These are phyloP conservation scores for Saccostrea cuccullata DNA, from an alignment of 1,140 invertebrate species.

Conservation along the genomic window DNA sequence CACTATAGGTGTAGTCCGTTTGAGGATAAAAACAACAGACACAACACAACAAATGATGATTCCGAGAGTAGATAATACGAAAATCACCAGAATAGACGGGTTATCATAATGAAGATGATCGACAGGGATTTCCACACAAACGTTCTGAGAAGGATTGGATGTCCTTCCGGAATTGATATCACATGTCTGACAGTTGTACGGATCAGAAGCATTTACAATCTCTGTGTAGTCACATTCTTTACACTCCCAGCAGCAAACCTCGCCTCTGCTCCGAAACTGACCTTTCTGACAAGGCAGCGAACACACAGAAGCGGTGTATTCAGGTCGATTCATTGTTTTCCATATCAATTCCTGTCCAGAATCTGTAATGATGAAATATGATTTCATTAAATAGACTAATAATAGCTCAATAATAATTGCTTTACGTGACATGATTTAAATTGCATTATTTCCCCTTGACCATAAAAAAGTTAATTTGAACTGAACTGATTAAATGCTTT, in stretches of 20 bases:
- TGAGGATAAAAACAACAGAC: constrained; percentile 58
- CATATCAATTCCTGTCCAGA: background rate
- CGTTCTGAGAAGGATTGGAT: constrained; percentile 79
- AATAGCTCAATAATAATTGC: no score
- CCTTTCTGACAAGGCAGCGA: background rate
- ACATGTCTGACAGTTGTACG: constrained; percentile 60
- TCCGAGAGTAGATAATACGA: constrained; percentile 79
- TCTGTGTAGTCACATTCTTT: constrained; percentile 60
- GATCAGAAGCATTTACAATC: constrained; percentile 43
- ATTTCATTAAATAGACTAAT: no score
- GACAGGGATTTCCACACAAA: constrained; percentile 77
- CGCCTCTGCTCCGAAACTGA: background rate
- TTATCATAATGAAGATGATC: constrained; percentile 50
- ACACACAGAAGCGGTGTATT: constrained; percentile 4
- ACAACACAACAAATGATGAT: constrained; percentile 70
- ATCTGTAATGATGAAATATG: background rate
- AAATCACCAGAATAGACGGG: constrained; percentile 79
- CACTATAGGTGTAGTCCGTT: constrained; percentile 64
- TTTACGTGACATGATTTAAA: no score
- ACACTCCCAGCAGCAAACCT: constrained; percentile 64
- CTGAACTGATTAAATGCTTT: no score
- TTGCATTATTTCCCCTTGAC: no score
- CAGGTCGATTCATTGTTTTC: background rate
- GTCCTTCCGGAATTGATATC: constrained; percentile 37
- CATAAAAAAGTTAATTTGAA: no score